Evolutionary conservation across 92 coral and sea anemone species (phyloP).

Genomic region (Virgularia gustaviana): DNA sequence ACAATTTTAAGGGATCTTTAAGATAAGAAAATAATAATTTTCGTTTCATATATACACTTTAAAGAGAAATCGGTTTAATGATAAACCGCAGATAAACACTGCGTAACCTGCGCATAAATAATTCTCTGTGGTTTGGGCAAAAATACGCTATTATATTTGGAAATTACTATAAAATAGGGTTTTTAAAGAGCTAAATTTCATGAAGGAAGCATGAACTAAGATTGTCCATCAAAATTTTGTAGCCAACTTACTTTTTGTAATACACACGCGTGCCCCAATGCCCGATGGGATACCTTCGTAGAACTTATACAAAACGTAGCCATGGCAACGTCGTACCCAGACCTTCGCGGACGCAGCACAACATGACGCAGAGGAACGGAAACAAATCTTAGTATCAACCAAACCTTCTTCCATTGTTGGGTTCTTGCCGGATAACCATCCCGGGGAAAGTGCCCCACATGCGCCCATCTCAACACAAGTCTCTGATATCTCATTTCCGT

Average conservation of each 20-base stretch:
- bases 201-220: no score
- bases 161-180: no score
- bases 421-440: neutral
- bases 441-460: neutral
- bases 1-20: no score
- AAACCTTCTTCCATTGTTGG: neutral
- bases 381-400: neutral
- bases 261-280: neutral
- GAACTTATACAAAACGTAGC: neutral
- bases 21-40: no score
- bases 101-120: no score
- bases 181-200: no score
- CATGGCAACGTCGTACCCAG: conserved; percentile 2
- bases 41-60: no score
- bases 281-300: neutral
- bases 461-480: neutral
- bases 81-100: no score
- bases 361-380: neutral
- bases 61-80: no score
- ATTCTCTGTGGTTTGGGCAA: no score
- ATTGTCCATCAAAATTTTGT: no score
- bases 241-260: neutral
- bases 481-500: neutral
- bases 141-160: no score
- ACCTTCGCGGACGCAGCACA: neutral